These are phyloP conservation scores for Gracilinanus agilis DNA, from an alignment of 2,113 vertebrate genomes.

Conservation along the genomic window DNA sequence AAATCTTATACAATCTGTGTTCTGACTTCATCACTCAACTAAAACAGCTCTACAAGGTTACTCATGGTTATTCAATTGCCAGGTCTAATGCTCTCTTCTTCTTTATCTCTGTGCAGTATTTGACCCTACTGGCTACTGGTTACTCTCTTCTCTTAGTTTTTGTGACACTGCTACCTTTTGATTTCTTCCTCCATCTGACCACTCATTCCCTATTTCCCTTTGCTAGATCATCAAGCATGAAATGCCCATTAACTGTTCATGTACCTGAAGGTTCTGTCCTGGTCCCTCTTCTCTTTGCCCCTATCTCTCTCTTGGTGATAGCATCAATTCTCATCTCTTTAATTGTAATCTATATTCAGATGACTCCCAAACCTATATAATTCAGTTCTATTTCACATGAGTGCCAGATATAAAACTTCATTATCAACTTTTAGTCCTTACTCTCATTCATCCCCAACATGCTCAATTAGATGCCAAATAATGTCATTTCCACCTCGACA, in stretches of 20 bases:
- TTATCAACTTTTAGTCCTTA: neutral
- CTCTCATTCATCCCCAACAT: neutral
- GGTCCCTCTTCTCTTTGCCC: neutral
- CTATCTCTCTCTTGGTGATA: neutral
- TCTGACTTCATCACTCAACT: neutral
- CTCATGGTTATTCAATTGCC: neutral
- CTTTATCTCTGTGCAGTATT: neutral
- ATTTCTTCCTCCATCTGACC: neutral
- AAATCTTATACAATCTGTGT: neutral
- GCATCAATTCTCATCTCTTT: neutral
- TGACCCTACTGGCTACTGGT: neutral
- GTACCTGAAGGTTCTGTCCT: neutral
- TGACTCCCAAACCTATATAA: neutral
- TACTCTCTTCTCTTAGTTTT: neutral
- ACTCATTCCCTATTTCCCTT: neutral
- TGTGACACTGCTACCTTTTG: neutral
- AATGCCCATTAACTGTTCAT: neutral
- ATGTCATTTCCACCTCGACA: neutral
- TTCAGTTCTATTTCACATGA: neutral
- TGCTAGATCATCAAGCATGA: neutral
- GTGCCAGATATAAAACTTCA: neutral
- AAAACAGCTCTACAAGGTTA: neutral
- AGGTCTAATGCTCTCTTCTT: neutral
- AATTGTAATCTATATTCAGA: neutral
- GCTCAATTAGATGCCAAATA: neutral